Base-by-base conservation (phyloP, 2,797 vertebrate species). In the Gambelia wislizenii region DNA sequence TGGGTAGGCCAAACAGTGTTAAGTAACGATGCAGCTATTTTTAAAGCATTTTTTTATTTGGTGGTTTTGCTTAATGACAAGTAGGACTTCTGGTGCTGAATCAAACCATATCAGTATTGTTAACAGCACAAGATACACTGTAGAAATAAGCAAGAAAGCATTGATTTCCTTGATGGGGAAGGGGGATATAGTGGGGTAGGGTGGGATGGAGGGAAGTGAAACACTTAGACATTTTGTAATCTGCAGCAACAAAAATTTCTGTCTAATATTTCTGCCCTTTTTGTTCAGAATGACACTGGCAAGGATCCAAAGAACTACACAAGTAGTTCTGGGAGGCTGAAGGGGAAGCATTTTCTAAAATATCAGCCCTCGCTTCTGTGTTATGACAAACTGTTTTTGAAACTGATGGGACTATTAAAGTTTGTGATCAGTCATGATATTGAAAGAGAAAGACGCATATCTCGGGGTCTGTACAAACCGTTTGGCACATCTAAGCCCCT, bases 11-110 rank as follows among this genome's bases (percentile, higher is more conserved):
- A 95, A 81, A 96, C 89, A 78, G 92, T 87, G 91, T 96, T 95
- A 90, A 94, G 96, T 95, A 95, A 95, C 94, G 95, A 95, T 0
- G n/a, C 96, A 94, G 97, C 95, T 96, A 95, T 95, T 96, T 96
- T 95, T 90, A 89, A 76, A 39, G 69, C 83, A 80, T 86, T 44
- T 47, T 69, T 64, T 90, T 91, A 70, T 47, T 85, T 92, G 14
- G 49, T 72, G 47, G 44, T 77, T 52, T 69, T 67, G 3, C 42
- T 79, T 79, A 95, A 92, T 89, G 91, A 88, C 92, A 82, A 83
- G 87, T 92, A 88, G 89, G 92, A 91, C 91, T 94, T 96, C 93
- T 79, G 88, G 82, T 0, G 7, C 90, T 87, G 92, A 89, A 90
- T 86, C 95, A 91, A 94, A 95, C 95, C 94, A 92, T 91, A 94